Base-by-base conservation (phyloP, 1,140 invertebrate genomes). In the Danaus melanippus region DNA sequence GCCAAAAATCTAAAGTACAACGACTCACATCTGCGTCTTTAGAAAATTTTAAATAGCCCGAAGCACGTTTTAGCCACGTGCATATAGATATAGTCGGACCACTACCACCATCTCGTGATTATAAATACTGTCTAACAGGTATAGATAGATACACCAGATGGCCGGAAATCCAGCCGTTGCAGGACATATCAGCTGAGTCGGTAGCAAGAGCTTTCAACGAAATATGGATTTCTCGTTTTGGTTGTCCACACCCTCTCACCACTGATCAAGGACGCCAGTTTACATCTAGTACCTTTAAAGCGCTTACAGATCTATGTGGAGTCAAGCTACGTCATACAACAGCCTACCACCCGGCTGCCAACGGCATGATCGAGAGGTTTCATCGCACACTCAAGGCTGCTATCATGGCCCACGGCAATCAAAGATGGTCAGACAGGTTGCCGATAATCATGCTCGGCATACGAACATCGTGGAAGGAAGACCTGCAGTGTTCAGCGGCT, bases 151-250 rank as follows among this genome's bases (percentile, higher is more conserved):
- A 46, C 44, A 46, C 44, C 9, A 10, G 44, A 46, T 46, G 44
- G n/a, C 44, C 44, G 11, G 44, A 46, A 46, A n/a, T 46, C 9
- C 44, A 46, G 44, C 44, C 44, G 44, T 15, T 46, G 9, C 44
- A 46, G 11, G 44, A 46, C 44, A 46, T 46, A 46, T n/a, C 44
- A 46, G 44, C 44, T 46, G n/a, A 46, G 1, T n/a, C 44, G 9
- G 44, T 46, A 12, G 44, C 44, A 46, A 46, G 44, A 12, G n/a
- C 44, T 1, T 46, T 46, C 44, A n/a, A 46, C 11, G 44, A 46
- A 46, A 46, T 46, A 6, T 46, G 44, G 44, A 46, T 46, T 46
- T 46, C n/a, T n/a, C n/a, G n/a, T n/a, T n/a, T n/a, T n/a, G n/a
- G n/a, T n/a, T n/a, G n/a, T n/a, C n/a, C n/a, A n/a, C n/a, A n/a